Evolutionary conservation across 92 coral and sea anemone species (phyloP).

Genomic region (Phenganax subtilis): DNA sequence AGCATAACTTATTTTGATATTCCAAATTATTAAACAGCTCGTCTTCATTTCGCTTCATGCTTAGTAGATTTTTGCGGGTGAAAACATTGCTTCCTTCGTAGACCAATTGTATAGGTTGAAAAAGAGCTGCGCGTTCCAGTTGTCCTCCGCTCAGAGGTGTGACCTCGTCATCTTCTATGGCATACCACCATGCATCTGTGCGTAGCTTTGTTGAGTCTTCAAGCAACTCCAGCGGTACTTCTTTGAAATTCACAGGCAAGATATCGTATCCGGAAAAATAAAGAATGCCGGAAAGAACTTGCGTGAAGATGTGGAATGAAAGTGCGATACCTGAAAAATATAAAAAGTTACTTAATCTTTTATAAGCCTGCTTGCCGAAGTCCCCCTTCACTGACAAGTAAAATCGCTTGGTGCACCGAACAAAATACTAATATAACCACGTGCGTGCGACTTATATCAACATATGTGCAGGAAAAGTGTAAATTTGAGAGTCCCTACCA

Average conservation of each 20-base stretch:
- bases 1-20: conserved; percentile 59
- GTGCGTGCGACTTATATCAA: too few species aligned
- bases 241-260: conserved; percentile 54
- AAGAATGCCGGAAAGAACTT: conserved; percentile 46
- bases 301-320: conserved; percentile 52
- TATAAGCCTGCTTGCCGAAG: too few species aligned
- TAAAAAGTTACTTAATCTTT: too few species aligned
- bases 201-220: conserved; percentile 55
- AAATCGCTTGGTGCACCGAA: too few species aligned
- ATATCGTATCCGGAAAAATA: conserved; percentile 57
- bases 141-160: conserved; percentile 46
- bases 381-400: too few species aligned
- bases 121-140: conserved; percentile 42
- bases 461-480: too few species aligned
- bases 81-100: conserved; percentile 61
- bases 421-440: too few species aligned
- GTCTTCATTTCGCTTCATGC: conserved; percentile 51
- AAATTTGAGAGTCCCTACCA: too few species aligned
- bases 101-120: conserved; percentile 47
- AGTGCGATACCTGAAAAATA: conserved; percentile 51
- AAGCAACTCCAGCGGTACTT: conserved; percentile 58
- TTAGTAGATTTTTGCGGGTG: conserved; percentile 48
- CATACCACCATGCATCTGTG: conserved; percentile 69
- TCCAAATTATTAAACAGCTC: conserved; percentile 42
- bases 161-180: conserved; percentile 45